A percentile compares a stretch with the other conserved stretches of the same genome.
Conservation (phyloP, 2,797 vertebrate genomes). For the Podargus strigoides region DNA sequence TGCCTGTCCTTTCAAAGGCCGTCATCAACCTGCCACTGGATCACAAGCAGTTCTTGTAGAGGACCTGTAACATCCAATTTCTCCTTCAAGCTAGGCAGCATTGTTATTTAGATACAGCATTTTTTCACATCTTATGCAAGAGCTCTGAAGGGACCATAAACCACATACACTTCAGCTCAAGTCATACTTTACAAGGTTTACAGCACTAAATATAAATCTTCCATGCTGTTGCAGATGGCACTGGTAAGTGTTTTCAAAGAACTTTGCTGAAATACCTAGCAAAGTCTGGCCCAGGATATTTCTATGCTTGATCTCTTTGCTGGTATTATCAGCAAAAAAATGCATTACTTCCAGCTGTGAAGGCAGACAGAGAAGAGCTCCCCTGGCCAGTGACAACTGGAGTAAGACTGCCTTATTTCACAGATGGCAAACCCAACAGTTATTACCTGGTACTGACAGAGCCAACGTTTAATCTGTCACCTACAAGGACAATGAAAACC, state of each 20-base stretch:
- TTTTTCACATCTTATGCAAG: not conserved
- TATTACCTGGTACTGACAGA: not conserved
- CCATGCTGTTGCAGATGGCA: not conserved
- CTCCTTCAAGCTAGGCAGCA: not conserved
- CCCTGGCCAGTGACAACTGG: not conserved
- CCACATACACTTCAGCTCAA: not conserved
- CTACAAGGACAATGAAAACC: not conserved
- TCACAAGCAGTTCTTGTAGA: not conserved
- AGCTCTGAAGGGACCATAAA: not conserved
- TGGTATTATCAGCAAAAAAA: not conserved
- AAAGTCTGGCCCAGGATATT: not conserved
- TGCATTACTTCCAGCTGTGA: not conserved
- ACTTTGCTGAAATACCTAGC: not conserved
- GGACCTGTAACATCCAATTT: not conserved
- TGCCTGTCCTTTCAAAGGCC: not conserved
- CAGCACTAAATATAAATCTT: not conserved
- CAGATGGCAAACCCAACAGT: not conserved
- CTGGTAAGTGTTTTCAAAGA: not conserved
- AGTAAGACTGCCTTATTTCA: not conserved
- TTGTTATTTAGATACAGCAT: not conserved
- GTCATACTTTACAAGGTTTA: not conserved
- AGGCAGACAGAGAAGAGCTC: not conserved
- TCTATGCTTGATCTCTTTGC: not conserved
- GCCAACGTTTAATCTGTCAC: not conserved
- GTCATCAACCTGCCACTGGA: too few relatives aligned